Base-by-base conservation (phyloP, 2,113 vertebrate genomes). In the Phalacrocorax brasilianus region DNA sequence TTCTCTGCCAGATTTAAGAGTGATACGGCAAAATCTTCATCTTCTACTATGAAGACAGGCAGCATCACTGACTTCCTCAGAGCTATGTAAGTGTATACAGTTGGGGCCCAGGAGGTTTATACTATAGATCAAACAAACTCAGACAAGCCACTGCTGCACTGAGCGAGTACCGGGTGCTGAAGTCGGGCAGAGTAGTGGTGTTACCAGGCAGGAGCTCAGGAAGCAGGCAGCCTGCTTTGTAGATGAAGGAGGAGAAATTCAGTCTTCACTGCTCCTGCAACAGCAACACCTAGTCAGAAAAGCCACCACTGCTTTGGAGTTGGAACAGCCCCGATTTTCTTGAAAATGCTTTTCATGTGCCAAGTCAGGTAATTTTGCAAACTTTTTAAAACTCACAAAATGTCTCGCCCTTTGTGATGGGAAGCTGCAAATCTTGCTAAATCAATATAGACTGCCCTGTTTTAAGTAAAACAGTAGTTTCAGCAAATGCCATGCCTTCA, bases 1-100 rank as follows among this genome's bases (percentile, higher is more conserved):
- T 96, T 88, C 94, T 95, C 91, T 95, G 84, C 70, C 70, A 85
- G 87, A 55, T 82, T 88, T 89, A 65, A 71, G 92, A 84, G 85
- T 53, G 65, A 78, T 81, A 45, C 1, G 4, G 33, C 52, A 71
- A 75, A 49, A 79, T 91, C 76, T 81, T 89, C 33, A 66, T 94
- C 35, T 47, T 94, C 35, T 47, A 0, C 58, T 38, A 56, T 61
- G 76, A 91, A n/a, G 61, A 81, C 52, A 35, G 42, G 55, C 44
- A 63, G 68, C 61, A 61, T 63, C 5, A 1, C 33, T 77, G 75
- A 21, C 50, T 93, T 77, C 65, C 44, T 78, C 30, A 44, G 77
- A 77, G 76, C 74, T 68, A 0, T 14, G 0, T 15, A 30, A 61
- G 58, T 12, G 26, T 56, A 6, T 47, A 3, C 24, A 9, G 28